These are phyloP conservation scores for Rafetus swinhoei DNA, from an alignment of 2,113 vertebrate genomes.

Conservation along the genomic window DNA sequence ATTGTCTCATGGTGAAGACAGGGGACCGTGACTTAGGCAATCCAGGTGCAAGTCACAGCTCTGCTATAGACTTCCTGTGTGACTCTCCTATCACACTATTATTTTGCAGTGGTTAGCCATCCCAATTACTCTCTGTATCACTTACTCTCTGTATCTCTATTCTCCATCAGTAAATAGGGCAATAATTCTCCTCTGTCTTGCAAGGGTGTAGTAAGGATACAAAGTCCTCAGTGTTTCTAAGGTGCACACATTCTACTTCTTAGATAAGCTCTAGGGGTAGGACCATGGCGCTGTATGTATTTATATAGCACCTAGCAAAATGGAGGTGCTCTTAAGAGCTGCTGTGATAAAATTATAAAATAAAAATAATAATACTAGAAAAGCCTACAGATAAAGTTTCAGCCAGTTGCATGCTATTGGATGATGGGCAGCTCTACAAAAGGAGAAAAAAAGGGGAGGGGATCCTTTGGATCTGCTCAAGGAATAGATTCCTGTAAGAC, in stretches of 20 bases:
- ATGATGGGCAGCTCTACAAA: background rate
- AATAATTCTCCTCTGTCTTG: background rate
- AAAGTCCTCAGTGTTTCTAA: background rate
- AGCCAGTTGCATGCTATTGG: background rate
- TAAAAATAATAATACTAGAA: slow-evolving; percentile 24
- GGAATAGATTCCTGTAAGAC: background rate
- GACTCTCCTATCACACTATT: background rate
- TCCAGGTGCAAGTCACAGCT: slow-evolving; percentile 47
- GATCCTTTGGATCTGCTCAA: background rate
- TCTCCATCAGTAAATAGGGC: slow-evolving; percentile 40
- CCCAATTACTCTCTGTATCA: no score
- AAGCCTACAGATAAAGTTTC: slow-evolving; percentile 19
- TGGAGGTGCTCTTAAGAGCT: background rate
- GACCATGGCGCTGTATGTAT: background rate
- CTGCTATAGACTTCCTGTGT: slow-evolving; percentile 28
- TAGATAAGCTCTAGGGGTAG: background rate
- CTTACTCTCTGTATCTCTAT: background rate
- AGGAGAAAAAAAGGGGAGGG: background rate
- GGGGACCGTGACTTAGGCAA: slow-evolving; percentile 50
- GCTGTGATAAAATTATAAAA: background rate
- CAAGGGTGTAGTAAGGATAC: background rate
- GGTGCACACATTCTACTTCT: background rate
- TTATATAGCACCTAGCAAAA: background rate
- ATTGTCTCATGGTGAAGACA: slow-evolving; percentile 9
- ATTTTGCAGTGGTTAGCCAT: no score